Evolutionary conservation across 1,140 invertebrate genomes (phyloP).

Genomic region (Drosophila athabasca): DNA sequence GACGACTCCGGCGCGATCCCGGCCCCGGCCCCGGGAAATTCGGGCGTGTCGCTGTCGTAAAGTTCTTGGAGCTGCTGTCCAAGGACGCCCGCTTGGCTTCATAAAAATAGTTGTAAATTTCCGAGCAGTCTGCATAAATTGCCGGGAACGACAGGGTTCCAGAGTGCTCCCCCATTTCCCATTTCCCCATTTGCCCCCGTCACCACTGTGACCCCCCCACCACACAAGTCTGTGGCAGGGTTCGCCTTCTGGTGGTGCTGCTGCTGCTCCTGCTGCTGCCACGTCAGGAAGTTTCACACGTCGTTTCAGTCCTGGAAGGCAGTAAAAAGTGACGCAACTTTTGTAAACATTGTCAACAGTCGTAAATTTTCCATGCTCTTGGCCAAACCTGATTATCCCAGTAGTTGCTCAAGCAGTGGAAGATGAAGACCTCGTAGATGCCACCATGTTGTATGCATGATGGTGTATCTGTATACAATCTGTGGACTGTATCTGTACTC

Average conservation of each 20-base stretch:
- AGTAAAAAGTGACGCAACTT: constrained; percentile 76
- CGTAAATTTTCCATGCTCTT: constrained; percentile 53
- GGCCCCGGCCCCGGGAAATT: neutral
- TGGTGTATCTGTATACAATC: neutral
- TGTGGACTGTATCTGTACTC: neutral
- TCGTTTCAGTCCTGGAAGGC: constrained; percentile 57
- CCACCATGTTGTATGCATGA: too few relatives aligned
- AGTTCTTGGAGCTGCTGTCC: constrained; percentile 43
- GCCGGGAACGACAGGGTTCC: constrained; percentile 7
- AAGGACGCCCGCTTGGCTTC: constrained; percentile 63
- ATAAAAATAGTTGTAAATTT: constrained; percentile 80
- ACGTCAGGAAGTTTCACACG: constrained; percentile 68
- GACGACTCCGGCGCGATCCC: too few relatives aligned
- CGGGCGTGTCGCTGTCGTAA: constrained; percentile 49
- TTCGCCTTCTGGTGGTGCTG: neutral
- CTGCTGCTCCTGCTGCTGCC: neutral
- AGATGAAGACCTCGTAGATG: too few relatives aligned
- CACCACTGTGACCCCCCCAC: too few relatives aligned
- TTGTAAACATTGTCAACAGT: constrained; percentile 73
- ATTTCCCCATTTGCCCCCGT: too few relatives aligned
- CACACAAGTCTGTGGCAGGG: too few relatives aligned
- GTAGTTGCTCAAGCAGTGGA: constrained; percentile 29
- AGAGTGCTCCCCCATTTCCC: neutral
- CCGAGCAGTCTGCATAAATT: constrained; percentile 71
- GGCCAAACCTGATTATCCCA: constrained; percentile 64